Percentiles rank a stretch among this genome's conserved stretches.
Evolutionary conservation across 1,140 invertebrate species (phyloP).

Genomic region (Drosophila tropicalis): DNA sequence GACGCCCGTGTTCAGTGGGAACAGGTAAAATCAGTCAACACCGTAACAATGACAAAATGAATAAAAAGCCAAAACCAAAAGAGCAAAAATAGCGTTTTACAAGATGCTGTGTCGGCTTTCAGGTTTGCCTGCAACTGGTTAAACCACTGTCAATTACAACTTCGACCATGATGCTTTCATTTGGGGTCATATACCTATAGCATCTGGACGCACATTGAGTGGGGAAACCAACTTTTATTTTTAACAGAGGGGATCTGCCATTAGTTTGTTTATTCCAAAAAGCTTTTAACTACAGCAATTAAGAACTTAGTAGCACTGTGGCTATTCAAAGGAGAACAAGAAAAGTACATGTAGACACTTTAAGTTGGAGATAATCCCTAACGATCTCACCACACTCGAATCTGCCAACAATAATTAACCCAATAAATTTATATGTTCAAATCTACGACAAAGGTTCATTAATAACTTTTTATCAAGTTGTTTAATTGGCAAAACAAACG

Average conservation of each 20-base stretch:
- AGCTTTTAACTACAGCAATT: conserved; percentile 32
- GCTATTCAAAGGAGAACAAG: neutral
- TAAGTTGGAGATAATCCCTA: too few relatives aligned
- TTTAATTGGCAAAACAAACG: conserved; percentile 52
- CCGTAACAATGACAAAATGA: conserved; percentile 4
- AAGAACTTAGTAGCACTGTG: neutral
- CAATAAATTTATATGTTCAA: neutral
- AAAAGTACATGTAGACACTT: too few relatives aligned
- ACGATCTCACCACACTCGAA: too few relatives aligned
- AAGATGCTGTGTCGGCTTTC: conserved; percentile 5
- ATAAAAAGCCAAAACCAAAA: conserved; percentile 26
- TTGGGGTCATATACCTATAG: conserved; percentile 10
- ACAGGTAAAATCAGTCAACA: conserved; percentile 32
- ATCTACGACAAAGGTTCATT: conserved; percentile 43
- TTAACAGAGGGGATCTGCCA: neutral
- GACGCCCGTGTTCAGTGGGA: conserved; percentile 22
- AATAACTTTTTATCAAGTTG: conserved; percentile 55
- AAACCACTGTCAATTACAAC: conserved; percentile 11
- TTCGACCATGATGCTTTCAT: conserved; percentile 8
- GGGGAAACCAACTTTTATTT: neutral
- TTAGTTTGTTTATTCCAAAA: conserved; percentile 37
- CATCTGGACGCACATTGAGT: neutral
- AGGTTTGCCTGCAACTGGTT: conserved; percentile 7
- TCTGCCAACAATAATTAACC: too few relatives aligned
- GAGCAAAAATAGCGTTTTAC: conserved; percentile 30